Evolutionary conservation across 2,888 invertebrate genomes (phyloP).

Genomic region (Chrysolina oricalcia): DNA sequence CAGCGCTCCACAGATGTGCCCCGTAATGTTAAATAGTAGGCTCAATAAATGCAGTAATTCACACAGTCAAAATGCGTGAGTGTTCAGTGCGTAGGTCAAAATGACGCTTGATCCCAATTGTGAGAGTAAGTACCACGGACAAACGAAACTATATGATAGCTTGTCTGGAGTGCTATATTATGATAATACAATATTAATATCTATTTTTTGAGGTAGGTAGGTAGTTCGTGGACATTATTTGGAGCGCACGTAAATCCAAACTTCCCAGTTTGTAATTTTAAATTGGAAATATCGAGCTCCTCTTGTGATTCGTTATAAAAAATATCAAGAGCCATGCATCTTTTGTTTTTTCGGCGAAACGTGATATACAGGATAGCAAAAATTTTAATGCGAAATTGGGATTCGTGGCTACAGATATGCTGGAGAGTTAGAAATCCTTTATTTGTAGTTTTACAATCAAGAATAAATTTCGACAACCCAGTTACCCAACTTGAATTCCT

Average conservation of each 20-base stretch:
- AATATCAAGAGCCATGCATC: no score
- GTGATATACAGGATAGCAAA: no score
- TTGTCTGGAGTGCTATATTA: slow-evolving; percentile 1
- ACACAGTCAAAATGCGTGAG: slow-evolving; percentile 24
- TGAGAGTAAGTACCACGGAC: slow-evolving; percentile 15
- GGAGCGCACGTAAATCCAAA: background rate
- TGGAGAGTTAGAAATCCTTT: no score
- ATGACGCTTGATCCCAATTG: slow-evolving; percentile 25
- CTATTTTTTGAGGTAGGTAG: background rate
- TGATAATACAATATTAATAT: background rate
- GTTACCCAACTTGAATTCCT: no score
- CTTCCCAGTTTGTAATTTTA: background rate
- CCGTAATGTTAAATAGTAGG: slow-evolving; percentile 12
- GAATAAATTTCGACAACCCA: no score
- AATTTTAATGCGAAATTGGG: no score
- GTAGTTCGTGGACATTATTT: background rate
- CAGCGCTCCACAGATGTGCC: background rate
- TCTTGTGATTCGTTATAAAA: no score
- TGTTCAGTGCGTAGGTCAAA: slow-evolving; percentile 24
- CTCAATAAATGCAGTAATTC: slow-evolving; percentile 13
- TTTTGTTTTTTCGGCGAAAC: no score
- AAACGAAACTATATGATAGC: slow-evolving; percentile 2
- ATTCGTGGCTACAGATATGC: no score
- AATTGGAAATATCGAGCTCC: no score
- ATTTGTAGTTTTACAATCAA: no score